phyloP scores from a whole-genome alignment of 2,113 vertebrate species.

The Aepyceros melampus region DNA sequence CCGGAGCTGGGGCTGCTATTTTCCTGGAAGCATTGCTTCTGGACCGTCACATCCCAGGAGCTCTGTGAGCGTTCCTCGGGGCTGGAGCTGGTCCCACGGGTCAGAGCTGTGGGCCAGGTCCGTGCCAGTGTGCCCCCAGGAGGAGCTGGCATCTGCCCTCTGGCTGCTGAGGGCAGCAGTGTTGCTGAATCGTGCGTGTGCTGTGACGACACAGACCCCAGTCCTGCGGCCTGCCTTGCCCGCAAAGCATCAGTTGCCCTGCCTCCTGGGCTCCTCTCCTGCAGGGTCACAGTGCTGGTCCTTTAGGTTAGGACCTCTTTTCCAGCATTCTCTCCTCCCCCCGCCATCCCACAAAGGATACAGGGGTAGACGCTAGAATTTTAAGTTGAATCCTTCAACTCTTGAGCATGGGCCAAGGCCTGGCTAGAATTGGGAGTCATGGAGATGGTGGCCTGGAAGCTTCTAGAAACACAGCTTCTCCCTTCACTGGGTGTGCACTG shows the following conservation, averaged over 20 bases:
- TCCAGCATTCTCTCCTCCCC: neutral
- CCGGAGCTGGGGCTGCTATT: neutral
- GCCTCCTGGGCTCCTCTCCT: neutral
- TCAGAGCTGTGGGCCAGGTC: neutral
- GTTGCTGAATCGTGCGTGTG: neutral
- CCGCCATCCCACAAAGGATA: neutral
- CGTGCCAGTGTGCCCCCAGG: neutral
- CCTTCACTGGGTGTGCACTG: neutral
- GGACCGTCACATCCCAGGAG: neutral
- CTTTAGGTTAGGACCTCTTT: neutral
- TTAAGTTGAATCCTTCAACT: neutral
- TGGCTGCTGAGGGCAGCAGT: neutral
- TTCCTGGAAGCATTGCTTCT: neutral
- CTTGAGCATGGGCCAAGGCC: neutral
- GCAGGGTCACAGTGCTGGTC: neutral
- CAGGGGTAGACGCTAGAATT: neutral
- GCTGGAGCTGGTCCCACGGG: neutral
- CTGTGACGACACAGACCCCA: neutral
- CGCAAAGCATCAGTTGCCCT: neutral
- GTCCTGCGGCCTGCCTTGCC: neutral
- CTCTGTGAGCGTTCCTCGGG: neutral
- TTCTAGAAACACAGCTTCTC: neutral
- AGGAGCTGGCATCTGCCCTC: neutral
- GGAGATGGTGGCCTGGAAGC: neutral
- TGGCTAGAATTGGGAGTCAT: neutral